phyloP scores from a whole-genome alignment of 1,140 invertebrate genomes.

The Melitaea cinxia region DNA sequence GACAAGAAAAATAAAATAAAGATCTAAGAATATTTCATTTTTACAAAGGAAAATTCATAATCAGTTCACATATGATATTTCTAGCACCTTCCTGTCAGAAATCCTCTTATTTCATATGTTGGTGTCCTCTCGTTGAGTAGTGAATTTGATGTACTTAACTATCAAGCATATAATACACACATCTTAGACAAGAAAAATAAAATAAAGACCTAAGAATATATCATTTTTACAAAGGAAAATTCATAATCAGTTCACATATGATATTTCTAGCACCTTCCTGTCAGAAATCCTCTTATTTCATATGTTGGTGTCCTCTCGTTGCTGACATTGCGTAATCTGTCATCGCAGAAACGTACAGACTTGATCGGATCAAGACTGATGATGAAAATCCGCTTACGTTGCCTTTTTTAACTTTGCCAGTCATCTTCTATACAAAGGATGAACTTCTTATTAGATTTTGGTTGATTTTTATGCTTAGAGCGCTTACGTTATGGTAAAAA shows the following conservation, averaged over 20 bases:
- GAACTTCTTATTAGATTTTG: background rate
- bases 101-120: conserved; percentile 45
- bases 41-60: too few species aligned
- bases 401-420: conserved; percentile 34
- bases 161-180: too few species aligned
- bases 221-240: too few species aligned
- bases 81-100: conserved; percentile 25
- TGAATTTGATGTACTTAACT: too few species aligned
- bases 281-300: conserved; percentile 41
- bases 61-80: conserved; percentile 20
- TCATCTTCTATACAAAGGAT: background rate
- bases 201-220: too few species aligned
- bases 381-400: conserved; percentile 18
- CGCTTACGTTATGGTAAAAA: background rate
- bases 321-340: conserved; percentile 42
- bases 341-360: conserved; percentile 30
- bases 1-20: too few species aligned
- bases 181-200: too few species aligned
- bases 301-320: conserved; percentile 38
- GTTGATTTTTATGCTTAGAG: background rate
- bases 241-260: conserved; percentile 18
- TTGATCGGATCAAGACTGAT: conserved; percentile 33
- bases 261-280: conserved; percentile 21
- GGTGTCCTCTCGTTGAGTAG: conserved; percentile 36
- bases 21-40: too few species aligned